Conservation (phyloP, 2,888 invertebrate species). For the Sympetrum striolatum region DNA sequence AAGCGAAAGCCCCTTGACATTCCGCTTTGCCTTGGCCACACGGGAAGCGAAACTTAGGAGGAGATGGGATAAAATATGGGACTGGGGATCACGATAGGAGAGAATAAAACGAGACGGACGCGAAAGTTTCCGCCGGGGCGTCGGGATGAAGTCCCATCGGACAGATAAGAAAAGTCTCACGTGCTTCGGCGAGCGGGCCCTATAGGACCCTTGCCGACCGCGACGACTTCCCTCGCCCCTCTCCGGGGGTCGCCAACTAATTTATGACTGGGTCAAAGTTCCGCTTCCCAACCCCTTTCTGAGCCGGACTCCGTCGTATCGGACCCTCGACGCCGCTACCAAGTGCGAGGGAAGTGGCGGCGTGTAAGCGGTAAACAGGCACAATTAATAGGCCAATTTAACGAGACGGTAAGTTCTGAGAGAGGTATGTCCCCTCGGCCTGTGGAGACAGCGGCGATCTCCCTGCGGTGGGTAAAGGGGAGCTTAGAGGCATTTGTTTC, state of each 20-base stretch:
- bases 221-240: background rate
- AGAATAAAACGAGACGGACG: background rate
- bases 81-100: background rate
- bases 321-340: background rate
- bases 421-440: background rate
- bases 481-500: conserved; percentile 27
- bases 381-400: conserved; percentile 42
- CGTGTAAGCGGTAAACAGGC: conserved; percentile 28
- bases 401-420: conserved; percentile 32
- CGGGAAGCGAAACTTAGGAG: background rate
- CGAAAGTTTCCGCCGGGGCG: background rate
- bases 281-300: conserved; percentile 2
- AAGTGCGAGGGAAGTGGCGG: background rate
- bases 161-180: background rate
- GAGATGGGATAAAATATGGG: conserved; percentile 33
- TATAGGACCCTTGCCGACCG: conserved; percentile 5
- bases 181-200: background rate
- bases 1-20: background rate
- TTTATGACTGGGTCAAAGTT: conserved; percentile 37
- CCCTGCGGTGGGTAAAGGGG: conserved; percentile 28
- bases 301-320: conserved; percentile 1
- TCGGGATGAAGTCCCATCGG: conserved; percentile 24
- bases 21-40: background rate
- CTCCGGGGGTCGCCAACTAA: background rate
- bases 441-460: conserved; percentile 30